These are phyloP conservation scores for Eupleurogrammus muticus DNA, from an alignment of 2,797 vertebrate species.

Conservation along the genomic window DNA sequence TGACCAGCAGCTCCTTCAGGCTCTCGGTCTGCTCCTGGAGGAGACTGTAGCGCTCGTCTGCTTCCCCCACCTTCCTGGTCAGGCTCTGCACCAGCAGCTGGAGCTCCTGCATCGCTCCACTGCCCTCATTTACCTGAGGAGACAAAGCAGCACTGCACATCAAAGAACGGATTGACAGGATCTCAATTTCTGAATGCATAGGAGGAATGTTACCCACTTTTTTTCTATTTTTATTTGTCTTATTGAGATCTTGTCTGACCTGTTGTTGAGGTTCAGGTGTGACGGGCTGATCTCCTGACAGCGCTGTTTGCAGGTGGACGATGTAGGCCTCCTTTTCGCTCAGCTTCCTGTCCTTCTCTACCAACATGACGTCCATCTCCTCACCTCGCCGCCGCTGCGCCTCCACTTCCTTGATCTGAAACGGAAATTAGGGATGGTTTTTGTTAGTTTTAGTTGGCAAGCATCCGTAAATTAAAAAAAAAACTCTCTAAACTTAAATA, in stretches of 20 bases:
- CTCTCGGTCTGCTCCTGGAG: slow-evolving; percentile 87
- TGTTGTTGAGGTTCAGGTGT: slow-evolving; percentile 61
- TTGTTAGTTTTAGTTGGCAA: too few relatives aligned
- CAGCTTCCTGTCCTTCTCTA: slow-evolving; percentile 86
- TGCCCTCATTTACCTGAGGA: slow-evolving; percentile 66
- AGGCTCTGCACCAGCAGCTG: slow-evolving; percentile 87
- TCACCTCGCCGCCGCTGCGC: slow-evolving; percentile 82
- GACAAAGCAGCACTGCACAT: accelerated
- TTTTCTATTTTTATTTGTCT: neutral
- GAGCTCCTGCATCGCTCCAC: slow-evolving; percentile 82
- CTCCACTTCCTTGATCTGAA: slow-evolving; percentile 83
- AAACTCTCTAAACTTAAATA: neutral
- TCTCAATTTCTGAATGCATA: neutral
- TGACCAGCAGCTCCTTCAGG: slow-evolving; percentile 82
- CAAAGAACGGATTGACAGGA: neutral
- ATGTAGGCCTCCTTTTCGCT: slow-evolving; percentile 91
- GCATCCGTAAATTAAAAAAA: too few relatives aligned
- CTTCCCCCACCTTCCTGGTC: slow-evolving; percentile 90
- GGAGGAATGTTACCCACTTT: neutral
- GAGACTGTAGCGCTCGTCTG: slow-evolving; percentile 89
- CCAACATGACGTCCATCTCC: slow-evolving; percentile 90
- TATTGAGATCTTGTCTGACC: slow-evolving; percentile 61
- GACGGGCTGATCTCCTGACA: slow-evolving; percentile 70
- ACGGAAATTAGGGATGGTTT: neutral
- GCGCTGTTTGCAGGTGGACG: slow-evolving; percentile 85